Evolutionary conservation across 1,140 invertebrate species (phyloP), one percentile per base, ranked within the genome.

Genomic region (Dreissena rostriformis): DNA sequence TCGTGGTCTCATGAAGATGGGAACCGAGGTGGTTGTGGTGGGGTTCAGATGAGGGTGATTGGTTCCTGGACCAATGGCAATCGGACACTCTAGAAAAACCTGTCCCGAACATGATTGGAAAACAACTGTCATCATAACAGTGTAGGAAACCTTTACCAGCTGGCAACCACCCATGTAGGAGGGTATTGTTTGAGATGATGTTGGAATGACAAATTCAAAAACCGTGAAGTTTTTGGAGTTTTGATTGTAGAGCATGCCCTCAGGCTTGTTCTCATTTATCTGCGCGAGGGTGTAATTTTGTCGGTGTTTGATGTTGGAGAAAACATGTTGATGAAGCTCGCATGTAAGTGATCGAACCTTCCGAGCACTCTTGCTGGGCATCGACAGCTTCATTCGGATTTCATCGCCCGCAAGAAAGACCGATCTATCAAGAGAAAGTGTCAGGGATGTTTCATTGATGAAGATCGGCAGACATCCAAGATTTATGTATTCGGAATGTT

Each of bases 401-500:
- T 91, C 87, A 68, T 91, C 90, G 5, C 91, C 91, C 15, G 91
- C 90, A 66, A 90, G 70, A 66, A 90, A 91, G 14, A 90, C 89
- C 11, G 89, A 86, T 6, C 89, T 82, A 57, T 91, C 90, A 19
- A 91, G 81, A 22, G 73, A 53, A 24, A 91, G 55, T 1, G 87
- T 81, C 12, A 91, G 77, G 17, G 68, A 83, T 19, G 88, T 85
- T 15, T 83, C 65, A 39, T 86, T 78, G 24, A 68, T 72, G 49
- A 78, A 61, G 17, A 85, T 39, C 0, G 81, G 75, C n/a, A 78
- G 70, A 65, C 86, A 89, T 6, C 85, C 86, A 7, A 87, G 63
- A 19, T 82, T 77, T 15, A 89, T 55, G 19, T 87, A 78, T 61
- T 91, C 89, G 11, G 73, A 76, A 17, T 90, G 87, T 17, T 63